phyloP scores from a whole-genome alignment of 2,113 vertebrate genomes.

The Hipposideros armiger region DNA sequence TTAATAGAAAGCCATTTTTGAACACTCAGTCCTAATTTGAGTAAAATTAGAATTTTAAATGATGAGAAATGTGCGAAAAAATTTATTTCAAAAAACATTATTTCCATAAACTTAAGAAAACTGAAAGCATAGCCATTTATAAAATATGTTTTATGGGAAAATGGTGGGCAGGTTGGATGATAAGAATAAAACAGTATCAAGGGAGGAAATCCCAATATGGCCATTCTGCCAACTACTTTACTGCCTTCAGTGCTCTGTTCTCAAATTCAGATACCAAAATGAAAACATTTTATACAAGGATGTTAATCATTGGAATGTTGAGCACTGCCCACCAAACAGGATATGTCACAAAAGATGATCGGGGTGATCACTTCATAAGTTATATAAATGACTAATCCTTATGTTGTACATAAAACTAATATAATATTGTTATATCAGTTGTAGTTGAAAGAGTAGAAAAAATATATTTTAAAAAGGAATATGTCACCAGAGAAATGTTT shows the following conservation, averaged over 20 bases:
- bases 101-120: conserved; percentile 4
- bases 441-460: too few relatives aligned
- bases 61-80: not conserved
- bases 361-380: too few relatives aligned
- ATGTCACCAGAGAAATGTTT: not conserved
- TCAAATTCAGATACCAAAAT: not conserved
- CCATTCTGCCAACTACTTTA: not conserved
- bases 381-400: too few relatives aligned
- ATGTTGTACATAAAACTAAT: too few relatives aligned
- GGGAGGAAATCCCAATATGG: not conserved
- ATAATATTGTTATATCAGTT: too few relatives aligned
- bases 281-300: not conserved
- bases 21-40: not conserved
- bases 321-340: not conserved
- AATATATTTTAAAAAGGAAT: too few relatives aligned
- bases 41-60: not conserved
- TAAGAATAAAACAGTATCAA: conserved; percentile 9
- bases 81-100: not conserved
- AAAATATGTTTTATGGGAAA: not conserved
- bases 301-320: not conserved
- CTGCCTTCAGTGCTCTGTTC: not conserved
- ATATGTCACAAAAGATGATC: not conserved
- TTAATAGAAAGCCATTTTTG: not conserved
- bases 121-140: not conserved
- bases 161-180: not conserved